Base-by-base conservation (phyloP, 2,888 invertebrate species). In the Drosophila mimetica region DNA sequence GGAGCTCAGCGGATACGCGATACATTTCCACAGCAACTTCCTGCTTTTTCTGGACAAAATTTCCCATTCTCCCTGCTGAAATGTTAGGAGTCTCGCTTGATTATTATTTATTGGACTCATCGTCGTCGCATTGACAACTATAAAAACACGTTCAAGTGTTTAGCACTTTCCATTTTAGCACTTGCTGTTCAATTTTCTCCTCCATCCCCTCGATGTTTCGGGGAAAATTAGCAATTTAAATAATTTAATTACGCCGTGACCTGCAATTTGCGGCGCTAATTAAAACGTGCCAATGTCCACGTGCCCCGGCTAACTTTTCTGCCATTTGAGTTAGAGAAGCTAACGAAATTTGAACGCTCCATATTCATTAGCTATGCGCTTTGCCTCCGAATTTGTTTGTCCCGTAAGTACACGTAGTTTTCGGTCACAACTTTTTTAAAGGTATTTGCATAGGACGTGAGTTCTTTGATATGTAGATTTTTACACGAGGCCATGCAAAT, bases 241-340 rank as follows among this genome's bases (percentile, higher is more conserved):
- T 82, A 85, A 87, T 87, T 87, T 75, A 83, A 83, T 83, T 87
- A 74, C 70, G 65, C 20, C 72, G 82, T 85, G 88, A 82, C 82
- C 82, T 71, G 79, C 83, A 77, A 83, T 85, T 82, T 82, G 81
- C 41, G 82, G 82, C 75, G 71, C 74, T 83, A 83, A 83, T 83
- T 87, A 87, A 83, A 83, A 82, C 74, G 75, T 77, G 86, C 67
- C 75, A 44, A 72, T 60, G 86, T 82, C 87, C 87, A 87, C 85
- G 77, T 71, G 77, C 55, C 72, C 16, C 18, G 50, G n/a, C 67
- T 34, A 50, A 54, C 63, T 50, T 48, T 52, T 37, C 48, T 50
- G 32, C 39, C 51, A 64, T 50, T 66, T 54, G 39, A 47, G 28
- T 34, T 51, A n/a, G 37, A 52, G 48, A 16, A 70, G 37, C 54